Conservation (phyloP, 2,797 vertebrate genomes). For the Chrosomus eos region DNA sequence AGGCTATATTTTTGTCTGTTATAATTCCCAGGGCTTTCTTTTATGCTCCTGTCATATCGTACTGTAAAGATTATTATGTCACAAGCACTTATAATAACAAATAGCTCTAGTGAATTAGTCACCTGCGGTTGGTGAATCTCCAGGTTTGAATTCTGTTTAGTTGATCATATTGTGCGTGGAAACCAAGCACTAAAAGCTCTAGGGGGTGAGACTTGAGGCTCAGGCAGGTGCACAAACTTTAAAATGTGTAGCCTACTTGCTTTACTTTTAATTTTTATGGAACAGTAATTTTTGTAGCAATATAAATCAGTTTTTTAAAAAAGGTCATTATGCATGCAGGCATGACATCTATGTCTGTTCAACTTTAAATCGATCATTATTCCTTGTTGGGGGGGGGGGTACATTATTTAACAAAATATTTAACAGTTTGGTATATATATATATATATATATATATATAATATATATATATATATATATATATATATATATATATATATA, state of each 20-base stretch:
- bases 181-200: neutral
- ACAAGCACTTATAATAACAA: too few species aligned
- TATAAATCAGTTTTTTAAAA: neutral
- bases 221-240: conserved; percentile 27
- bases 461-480: too few species aligned
- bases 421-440: too few species aligned
- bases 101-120: neutral
- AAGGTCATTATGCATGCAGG: neutral
- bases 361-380: neutral
- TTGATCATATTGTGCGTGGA: neutral
- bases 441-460: too few species aligned
- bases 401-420: too few species aligned
- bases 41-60: neutral
- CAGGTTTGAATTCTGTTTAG: neutral
- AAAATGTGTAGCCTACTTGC: neutral
- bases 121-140: neutral
- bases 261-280: neutral
- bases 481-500: too few species aligned
- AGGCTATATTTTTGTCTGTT: neutral
- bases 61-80: neutral
- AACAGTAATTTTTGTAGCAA: neutral
- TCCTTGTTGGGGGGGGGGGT: too few species aligned
- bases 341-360: neutral
- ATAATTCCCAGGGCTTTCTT: neutral
- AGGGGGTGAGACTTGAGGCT: neutral